Evolutionary conservation across 2,888 invertebrate genomes (phyloP), one percentile per base, ranked within the genome.

Genomic region (Nemapogon koenigi): DNA sequence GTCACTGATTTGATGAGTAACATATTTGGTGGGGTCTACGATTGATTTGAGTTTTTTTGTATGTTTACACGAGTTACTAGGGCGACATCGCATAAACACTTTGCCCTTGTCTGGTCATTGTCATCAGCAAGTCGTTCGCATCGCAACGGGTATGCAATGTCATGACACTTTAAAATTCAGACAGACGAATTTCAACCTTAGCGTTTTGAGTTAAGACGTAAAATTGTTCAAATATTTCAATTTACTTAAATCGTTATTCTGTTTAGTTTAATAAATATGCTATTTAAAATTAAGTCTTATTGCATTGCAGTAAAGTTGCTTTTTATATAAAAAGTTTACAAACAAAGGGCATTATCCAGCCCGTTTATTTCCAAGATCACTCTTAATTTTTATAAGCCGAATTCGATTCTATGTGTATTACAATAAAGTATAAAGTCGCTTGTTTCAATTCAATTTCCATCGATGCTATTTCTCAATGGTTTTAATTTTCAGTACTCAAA

Each of bases 81-180:
- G 18, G 37, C 37, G 18, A 28, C 52, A 51, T 51, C 46, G 61
- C 57, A 61, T 62, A 53, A 52, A 52, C 63, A 59, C 37, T 32
- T 22, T 75, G 75, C 70, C 73, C 76, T 75, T 76, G 76, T 73
- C 72, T 75, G 73, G 70, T 47, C 72, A 61, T 64, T 73, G 73
- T 73, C 75, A 69, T 70, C 68, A 53, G 46, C 47, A 51, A 69
- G 72, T 72, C 73, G 67, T 72, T 75, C 71, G 72, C 73, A 65
- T 63, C 61, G 62, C 52, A 22, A 26, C 58, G 50, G 72, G 72
- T 70, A 75, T 75, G 70, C 67, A 70, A 73, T 73, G 69, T 71
- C 71, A 59, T 64, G 71, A 66, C 71, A 65, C 59, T 33, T n/a
- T n/a, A n/a, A n/a, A n/a, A n/a, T n/a, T n/a, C n/a, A n/a, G n/a